Evolutionary conservation across 1,140 invertebrate species (phyloP), one percentile per base, ranked within the genome.

Genomic region (Aphelenchoides avenae): DNA sequence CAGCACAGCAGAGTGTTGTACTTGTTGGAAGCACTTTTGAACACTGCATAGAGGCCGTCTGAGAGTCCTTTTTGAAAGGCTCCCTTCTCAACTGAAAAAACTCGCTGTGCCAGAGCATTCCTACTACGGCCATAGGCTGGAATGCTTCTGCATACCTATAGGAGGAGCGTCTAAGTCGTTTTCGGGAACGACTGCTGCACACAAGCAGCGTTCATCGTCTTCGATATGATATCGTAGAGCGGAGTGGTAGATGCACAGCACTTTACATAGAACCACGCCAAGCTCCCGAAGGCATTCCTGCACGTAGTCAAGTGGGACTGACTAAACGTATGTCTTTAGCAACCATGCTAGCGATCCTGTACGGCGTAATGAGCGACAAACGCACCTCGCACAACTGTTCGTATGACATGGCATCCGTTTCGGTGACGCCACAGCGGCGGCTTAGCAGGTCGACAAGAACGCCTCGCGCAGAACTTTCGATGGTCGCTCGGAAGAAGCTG

Each of bases 171-270:
- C 68, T 22, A 65, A 24, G 22, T 30, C 27, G 18, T 33, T 26
- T 7, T 57, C 18, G n/a, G 6, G 22, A n/a, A 11, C 22, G 5
- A 39, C 46, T 39, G 41, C 13, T n/a, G 22, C 34, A 41, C 62
- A 62, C 5, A 56, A 40, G 22, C 27, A 18, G 15, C 50, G 51
- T 33, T 71, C 59, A 43, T 72, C 66, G 26, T 73, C 70, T 34
- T 73, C 61, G 27, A 64, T 56, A 50, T 73, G 70, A 33, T 49
- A 69, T 20, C 55, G 13, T 2, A 73, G 53, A 54, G 73, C 57
- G 41, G 46, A 33, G 34, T 73, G 72, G 33, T 67, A 73, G 27
- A 50, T 64, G 18, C 30, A 31, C 6, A 73, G 52, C 51, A 68
- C 42, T 29, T 72, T 61, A 30, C 60, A 67, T 1, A 70, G 49